phyloP scores from a whole-genome alignment of 2,797 vertebrate genomes.

The Podarcis lilfordi region DNA sequence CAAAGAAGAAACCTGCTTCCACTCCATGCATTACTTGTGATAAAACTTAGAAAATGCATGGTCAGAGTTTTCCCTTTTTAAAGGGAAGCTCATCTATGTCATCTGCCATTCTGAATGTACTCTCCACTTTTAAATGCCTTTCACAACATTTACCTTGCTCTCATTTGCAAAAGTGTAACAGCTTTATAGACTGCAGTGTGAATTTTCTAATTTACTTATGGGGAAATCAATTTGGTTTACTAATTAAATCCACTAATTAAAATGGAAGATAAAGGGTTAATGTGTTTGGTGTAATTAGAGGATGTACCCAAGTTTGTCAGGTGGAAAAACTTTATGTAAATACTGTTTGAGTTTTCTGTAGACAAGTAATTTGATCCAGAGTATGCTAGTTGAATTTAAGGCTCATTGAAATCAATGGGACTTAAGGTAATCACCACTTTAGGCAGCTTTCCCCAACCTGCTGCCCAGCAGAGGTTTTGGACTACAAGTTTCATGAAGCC shows the following conservation, averaged over 20 bases:
- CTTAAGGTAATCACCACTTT: background rate
- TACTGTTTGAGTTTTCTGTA: conserved; percentile 34
- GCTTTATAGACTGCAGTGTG: conserved; percentile 27
- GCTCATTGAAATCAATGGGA: conserved; percentile 12
- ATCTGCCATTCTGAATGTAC: conserved; percentile 38
- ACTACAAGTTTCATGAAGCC: background rate
- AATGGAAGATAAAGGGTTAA: conserved; percentile 49
- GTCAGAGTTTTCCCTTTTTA: conserved; percentile 50
- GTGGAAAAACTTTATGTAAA: conserved; percentile 54
- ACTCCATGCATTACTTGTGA: conserved; percentile 32
- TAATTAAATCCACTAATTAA: conserved; percentile 55
- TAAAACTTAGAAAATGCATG: conserved; percentile 41
- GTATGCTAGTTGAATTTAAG: conserved; percentile 9
- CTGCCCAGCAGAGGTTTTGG: background rate
- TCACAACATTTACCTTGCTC: conserved; percentile 35
- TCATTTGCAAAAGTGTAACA: conserved; percentile 49
- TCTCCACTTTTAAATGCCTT: conserved; percentile 39
- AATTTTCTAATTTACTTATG: conserved; percentile 58
- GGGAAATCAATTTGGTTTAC: conserved; percentile 47
- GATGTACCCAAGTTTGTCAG: conserved; percentile 32
- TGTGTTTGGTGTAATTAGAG: conserved; percentile 37
- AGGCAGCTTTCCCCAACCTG: background rate
- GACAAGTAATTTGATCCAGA: conserved; percentile 17
- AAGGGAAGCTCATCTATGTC: conserved; percentile 36
- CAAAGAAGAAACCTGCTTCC: conserved; percentile 45